Evolutionary conservation across 2,113 vertebrate species (phyloP), one percentile per base, ranked within the genome.

Genomic region (Peromyscus leucopus): DNA sequence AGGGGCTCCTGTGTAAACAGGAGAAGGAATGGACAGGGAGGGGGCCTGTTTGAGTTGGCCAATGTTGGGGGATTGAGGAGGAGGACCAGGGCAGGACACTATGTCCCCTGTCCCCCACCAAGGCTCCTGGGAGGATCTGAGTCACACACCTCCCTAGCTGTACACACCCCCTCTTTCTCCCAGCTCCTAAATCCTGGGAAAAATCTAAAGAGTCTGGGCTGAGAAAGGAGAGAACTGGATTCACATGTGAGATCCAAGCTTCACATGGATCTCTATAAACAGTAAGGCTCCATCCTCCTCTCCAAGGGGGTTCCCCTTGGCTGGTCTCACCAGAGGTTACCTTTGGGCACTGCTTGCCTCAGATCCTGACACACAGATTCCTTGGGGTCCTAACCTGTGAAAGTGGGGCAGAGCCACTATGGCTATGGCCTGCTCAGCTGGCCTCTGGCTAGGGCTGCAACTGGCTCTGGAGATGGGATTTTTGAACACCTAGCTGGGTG

Each of bases 1-100:
- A 98, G 97, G 98, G 97, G 97, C 97, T 98, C 96, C 98, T 76
- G 93, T 96, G 59, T 97, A 98, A 98, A 98, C 98, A 98, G 97
- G 79, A 98, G 97, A 48, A 79, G 82, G 96, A 95, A 96, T 95
- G 95, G 96, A 92, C 96, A 97, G 97, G 96, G 97, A 96, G 97
- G 89, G 97, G 63, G 96, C 94, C 97, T 94, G 91, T 97, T 98
- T 97, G 96, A 96, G 79, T 98, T 97, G 98, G 97, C 97, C 96
- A 95, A 96, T 93, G 28, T 71, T 92, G n/a, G 91, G 94, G 96
- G 79, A 67, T 65, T 46, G 72, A 75, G 94, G 90, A 89, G 95
- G 94, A 93, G 88, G 76, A 93, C 59, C 93, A 39, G 85, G 92
- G 75, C 89, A 97, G 98, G 93, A 97, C 97, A 33, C 51, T 96